A percentile compares a stretch with the other conserved stretches of the same genome.
These are phyloP conservation scores for Galbula dea DNA, from an alignment of 2,113 vertebrate species.

Conservation along the genomic window DNA sequence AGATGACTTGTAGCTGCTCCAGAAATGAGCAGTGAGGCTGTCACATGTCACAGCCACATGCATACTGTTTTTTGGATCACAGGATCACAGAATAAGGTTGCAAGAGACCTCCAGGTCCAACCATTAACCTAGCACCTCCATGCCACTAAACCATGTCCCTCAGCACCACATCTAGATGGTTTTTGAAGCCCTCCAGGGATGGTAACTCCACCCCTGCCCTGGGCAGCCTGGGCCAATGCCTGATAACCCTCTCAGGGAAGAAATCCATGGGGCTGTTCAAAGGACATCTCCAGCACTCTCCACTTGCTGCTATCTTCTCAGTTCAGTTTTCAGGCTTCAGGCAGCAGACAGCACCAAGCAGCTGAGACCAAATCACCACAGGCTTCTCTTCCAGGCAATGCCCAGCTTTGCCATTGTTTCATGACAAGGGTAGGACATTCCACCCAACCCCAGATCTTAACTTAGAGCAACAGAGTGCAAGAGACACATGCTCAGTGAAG, in stretches of 20 bases:
- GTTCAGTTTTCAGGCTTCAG: background rate
- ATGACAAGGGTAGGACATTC: accelerated
- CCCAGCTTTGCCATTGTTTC: background rate
- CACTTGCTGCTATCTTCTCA: background rate
- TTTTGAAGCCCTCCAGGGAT: no score
- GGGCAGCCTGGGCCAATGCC: no score
- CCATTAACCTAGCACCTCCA: no score
- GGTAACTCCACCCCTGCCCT: no score
- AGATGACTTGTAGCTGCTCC: background rate
- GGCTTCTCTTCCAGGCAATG: background rate
- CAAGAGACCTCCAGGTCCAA: no score
- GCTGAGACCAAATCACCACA: background rate
- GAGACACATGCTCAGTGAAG: background rate
- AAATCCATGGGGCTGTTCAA: accelerated
- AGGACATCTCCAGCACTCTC: background rate
- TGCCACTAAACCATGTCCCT: no score
- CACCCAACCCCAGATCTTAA: background rate
- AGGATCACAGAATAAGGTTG: no score
- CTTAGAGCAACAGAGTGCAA: background rate
- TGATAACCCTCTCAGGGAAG: no score
- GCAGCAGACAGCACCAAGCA: background rate
- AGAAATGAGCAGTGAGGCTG: background rate
- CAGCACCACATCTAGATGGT: no score
- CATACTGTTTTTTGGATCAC: background rate
- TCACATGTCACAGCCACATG: background rate